These are phyloP conservation scores for Bos javanicus DNA, from an alignment of 2,113 vertebrate species.

Conservation along the genomic window DNA sequence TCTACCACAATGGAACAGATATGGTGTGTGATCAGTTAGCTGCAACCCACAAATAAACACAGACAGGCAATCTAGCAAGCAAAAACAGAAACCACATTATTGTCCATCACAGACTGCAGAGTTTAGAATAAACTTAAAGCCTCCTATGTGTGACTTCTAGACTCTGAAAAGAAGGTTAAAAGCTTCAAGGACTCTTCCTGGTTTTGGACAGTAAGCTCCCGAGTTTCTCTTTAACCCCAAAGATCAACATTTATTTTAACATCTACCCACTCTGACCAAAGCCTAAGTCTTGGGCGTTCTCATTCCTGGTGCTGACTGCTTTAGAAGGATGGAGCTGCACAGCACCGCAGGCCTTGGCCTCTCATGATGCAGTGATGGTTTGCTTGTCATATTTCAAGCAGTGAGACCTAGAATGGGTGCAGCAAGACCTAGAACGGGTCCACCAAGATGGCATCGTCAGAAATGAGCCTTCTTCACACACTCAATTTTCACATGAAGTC, in stretches of 20 bases:
- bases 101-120: constrained; percentile 80
- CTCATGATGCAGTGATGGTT: background rate
- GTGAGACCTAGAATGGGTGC: background rate
- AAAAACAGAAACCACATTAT: constrained; percentile 83
- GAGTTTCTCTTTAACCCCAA: constrained; percentile 71
- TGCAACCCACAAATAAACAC: constrained; percentile 88
- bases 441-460: background rate
- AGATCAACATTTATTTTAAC: constrained; percentile 70
- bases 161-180: constrained; percentile 72
- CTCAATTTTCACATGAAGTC: background rate
- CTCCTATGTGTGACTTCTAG: constrained; percentile 80
- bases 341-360: background rate
- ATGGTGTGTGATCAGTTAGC: constrained; percentile 90
- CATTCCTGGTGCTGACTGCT: background rate
- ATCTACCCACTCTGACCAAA: constrained; percentile 65
- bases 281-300: constrained; percentile 30
- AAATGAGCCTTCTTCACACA: background rate
- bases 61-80: constrained; percentile 78
- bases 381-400: background rate
- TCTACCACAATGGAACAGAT: constrained; percentile 89
- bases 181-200: constrained; percentile 68
- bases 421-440: too few species aligned
- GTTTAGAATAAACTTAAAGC: constrained; percentile 77
- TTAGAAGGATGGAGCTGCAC: background rate
- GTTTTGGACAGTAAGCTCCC: constrained; percentile 67